These are phyloP conservation scores for Ridgeia piscesae DNA, from an alignment of 1,140 invertebrate genomes.

Conservation along the genomic window DNA sequence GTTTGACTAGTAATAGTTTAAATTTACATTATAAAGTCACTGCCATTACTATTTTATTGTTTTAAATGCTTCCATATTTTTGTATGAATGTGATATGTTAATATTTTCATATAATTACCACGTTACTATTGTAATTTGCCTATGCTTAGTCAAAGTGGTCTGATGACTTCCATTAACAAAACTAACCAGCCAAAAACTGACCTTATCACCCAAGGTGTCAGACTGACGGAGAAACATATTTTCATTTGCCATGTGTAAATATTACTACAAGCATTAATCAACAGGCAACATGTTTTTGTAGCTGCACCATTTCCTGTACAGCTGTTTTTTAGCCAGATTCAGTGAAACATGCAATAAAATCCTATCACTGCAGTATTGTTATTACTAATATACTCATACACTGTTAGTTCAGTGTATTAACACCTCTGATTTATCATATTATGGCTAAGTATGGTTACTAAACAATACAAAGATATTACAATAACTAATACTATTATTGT, in stretches of 20 bases:
- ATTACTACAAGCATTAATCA: not conserved
- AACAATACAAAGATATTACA: not conserved
- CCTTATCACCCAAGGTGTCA: not conserved
- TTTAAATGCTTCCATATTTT: too few species aligned
- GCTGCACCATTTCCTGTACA: not conserved
- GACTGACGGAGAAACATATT: not conserved
- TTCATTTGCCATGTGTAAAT: not conserved
- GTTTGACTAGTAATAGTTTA: too few species aligned
- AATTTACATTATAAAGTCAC: too few species aligned
- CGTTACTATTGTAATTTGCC: too few species aligned
- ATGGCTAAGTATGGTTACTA: not conserved
- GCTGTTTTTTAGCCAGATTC: not conserved
- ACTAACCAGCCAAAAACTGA: not conserved
- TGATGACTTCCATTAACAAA: not conserved
- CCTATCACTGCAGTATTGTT: not conserved
- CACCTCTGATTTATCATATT: not conserved
- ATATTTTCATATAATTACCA: too few species aligned
- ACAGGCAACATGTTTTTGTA: not conserved
- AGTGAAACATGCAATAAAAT: not conserved
- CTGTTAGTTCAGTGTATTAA: not conserved
- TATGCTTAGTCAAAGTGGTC: too few species aligned
- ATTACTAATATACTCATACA: not conserved
- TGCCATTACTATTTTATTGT: too few species aligned
- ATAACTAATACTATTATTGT: not conserved
- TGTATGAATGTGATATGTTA: too few species aligned